Evolutionary conservation across 2,113 vertebrate genomes (phyloP).

Genomic region (Rafetus swinhoei): DNA sequence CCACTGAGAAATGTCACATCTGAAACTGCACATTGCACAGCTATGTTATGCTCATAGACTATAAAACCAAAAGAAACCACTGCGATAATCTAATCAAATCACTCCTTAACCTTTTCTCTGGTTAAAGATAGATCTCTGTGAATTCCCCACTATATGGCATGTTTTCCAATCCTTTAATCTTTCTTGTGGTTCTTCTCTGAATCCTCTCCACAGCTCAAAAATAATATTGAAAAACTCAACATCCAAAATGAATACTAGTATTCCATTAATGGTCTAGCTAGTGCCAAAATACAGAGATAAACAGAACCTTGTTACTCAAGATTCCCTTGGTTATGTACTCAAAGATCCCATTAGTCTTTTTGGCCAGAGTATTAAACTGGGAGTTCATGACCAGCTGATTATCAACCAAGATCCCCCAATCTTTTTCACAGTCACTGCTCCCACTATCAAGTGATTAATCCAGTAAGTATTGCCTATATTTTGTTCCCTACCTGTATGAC

Average conservation of each 20-base stretch:
- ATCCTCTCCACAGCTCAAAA: background rate
- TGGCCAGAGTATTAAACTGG: background rate
- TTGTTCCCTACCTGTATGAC: background rate
- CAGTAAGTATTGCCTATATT: background rate
- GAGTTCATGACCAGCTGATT: background rate
- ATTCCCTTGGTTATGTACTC: background rate
- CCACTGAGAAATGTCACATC: constrained; percentile 9
- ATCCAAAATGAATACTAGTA: background rate
- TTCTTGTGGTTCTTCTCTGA: background rate
- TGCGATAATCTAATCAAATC: constrained; percentile 36
- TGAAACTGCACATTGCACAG: background rate
- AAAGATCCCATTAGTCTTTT: background rate
- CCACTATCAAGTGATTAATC: background rate
- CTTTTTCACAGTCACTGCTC: background rate
- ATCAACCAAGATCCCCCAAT: background rate
- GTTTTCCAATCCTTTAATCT: background rate
- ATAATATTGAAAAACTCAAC: background rate
- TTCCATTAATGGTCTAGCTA: background rate
- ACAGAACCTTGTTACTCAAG: background rate
- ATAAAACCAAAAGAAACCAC: constrained; percentile 10
- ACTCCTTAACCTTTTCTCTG: background rate
- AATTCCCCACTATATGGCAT: background rate
- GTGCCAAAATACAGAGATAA: background rate
- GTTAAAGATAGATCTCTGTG: background rate
- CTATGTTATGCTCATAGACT: constrained; percentile 19